phyloP scores from a whole-genome alignment of 1,140 invertebrate genomes.

The Gryon sp. region DNA sequence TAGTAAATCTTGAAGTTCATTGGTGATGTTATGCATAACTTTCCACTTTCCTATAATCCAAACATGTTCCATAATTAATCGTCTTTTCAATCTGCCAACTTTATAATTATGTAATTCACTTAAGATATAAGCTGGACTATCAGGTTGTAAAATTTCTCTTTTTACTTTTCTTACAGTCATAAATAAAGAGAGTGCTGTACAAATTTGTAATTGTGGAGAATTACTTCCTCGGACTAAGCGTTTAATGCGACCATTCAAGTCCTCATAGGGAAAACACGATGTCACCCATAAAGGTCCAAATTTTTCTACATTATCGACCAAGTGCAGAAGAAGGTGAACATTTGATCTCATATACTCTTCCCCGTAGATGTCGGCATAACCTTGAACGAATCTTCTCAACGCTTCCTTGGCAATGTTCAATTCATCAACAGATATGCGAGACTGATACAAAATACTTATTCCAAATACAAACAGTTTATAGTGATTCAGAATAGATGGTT shows the following conservation, averaged over 20 bases:
- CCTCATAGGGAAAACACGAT: slow-evolving; percentile 30
- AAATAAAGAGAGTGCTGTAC: neutral
- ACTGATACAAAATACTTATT: slow-evolving; percentile 12
- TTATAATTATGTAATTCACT: too few species aligned
- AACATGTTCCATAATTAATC: too few species aligned
- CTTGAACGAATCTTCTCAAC: slow-evolving; percentile 3
- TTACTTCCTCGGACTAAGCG: neutral
- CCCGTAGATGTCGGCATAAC: slow-evolving; percentile 20
- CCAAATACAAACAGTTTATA: slow-evolving; percentile 22
- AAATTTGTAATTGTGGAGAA: neutral
- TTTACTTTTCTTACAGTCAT: neutral
- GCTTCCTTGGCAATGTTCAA: slow-evolving; percentile 47
- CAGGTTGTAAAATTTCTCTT: neutral
- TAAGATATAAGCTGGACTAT: too few species aligned
- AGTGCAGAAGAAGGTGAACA: too few species aligned
- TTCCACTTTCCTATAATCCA: too few species aligned
- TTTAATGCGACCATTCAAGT: neutral
- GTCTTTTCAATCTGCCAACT: too few species aligned
- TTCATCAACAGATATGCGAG: neutral
- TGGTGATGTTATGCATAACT: too few species aligned
- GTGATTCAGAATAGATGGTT: slow-evolving; percentile 14
- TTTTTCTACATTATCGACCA: slow-evolving; percentile 23
- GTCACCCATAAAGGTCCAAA: slow-evolving; percentile 40
- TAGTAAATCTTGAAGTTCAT: too few species aligned
- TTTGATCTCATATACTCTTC: neutral